Evolutionary conservation across 2,797 vertebrate species (phyloP).

Genomic region (Coluber constrictor): DNA sequence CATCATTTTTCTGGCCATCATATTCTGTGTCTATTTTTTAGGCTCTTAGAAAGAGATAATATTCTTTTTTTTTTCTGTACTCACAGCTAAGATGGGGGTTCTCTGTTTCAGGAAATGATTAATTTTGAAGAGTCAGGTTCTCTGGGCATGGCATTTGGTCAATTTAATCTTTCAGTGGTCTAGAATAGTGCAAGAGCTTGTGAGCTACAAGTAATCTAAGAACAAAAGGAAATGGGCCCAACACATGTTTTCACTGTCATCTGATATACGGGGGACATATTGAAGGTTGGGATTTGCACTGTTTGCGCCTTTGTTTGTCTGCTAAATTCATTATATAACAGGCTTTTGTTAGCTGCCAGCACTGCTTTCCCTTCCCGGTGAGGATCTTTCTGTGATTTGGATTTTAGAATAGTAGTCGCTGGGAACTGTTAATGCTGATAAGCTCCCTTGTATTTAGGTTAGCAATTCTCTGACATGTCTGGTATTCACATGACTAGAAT

Average conservation of each 20-base stretch:
- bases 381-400: neutral
- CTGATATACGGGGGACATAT: conserved; percentile 19
- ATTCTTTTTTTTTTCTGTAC: neutral
- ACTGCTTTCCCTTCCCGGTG: conserved; percentile 21
- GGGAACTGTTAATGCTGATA: conserved; percentile 42
- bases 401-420: conserved; percentile 34
- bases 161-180: neutral
- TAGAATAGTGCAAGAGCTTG: neutral
- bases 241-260: conserved; percentile 27
- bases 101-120: neutral
- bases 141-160: neutral
- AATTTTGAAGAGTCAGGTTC: neutral
- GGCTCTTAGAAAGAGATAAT: neutral
- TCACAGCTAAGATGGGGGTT: neutral
- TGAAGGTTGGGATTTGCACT: conserved; percentile 1
- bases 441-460: conserved; percentile 17
- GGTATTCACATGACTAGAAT: conserved; percentile 25
- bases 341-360: conserved; percentile 32
- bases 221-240: conserved; percentile 14
- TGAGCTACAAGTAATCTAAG: neutral
- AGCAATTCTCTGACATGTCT: conserved; percentile 22
- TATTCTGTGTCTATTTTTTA: neutral
- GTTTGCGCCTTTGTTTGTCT: neutral
- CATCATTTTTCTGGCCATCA: neutral
- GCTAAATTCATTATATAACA: conserved; percentile 37